phyloP scores from a whole-genome alignment of 2,113 vertebrate genomes.

The Diadophis punctatus region DNA sequence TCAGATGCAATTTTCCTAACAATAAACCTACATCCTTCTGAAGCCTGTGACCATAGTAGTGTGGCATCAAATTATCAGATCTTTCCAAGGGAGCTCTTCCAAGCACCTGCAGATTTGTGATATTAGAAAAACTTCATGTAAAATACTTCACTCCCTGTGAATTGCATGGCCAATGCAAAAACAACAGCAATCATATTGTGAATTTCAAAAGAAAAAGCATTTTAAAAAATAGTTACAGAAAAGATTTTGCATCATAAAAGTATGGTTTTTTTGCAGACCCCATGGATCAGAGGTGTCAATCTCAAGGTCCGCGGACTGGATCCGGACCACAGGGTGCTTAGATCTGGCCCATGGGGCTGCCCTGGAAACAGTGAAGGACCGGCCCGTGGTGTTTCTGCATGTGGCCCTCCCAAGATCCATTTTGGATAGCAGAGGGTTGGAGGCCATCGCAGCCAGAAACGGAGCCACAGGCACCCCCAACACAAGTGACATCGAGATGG shows the following conservation, averaged over 20 bases:
- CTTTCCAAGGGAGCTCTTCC: background rate
- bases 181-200: background rate
- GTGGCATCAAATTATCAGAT: background rate
- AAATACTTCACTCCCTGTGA: background rate
- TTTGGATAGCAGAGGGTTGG: no score
- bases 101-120: background rate
- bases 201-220: background rate
- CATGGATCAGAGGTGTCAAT: no score
- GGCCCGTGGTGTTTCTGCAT: no score
- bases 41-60: background rate
- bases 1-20: background rate
- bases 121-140: background rate
- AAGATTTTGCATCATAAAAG: background rate
- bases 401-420: no score
- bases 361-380: no score
- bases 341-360: no score
- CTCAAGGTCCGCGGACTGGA: no score
- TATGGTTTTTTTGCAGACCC: background rate
- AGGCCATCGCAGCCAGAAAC: no score
- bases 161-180: background rate
- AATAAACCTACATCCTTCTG: background rate
- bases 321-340: no score
- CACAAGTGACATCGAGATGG: no score
- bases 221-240: background rate
- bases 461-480: no score